Evolutionary conservation across 2,113 vertebrate species (phyloP).

Genomic region (Centropristis striata): DNA sequence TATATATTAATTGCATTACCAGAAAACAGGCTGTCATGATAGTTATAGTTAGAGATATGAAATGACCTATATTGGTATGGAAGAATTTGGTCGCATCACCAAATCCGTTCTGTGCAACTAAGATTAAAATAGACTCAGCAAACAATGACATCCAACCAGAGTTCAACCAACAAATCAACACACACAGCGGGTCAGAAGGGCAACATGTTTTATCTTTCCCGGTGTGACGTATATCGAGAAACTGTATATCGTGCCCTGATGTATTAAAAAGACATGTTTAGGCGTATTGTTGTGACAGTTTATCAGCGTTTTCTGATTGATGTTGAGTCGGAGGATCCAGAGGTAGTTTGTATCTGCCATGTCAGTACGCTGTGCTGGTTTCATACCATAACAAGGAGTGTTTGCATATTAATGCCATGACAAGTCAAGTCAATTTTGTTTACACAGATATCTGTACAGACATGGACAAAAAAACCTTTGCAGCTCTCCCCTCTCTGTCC

Average conservation of each 20-base stretch:
- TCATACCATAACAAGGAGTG: not conserved
- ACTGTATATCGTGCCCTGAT: not conserved
- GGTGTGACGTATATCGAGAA: not conserved
- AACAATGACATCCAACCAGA: not conserved
- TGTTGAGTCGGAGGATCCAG: not conserved
- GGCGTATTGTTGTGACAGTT: not conserved
- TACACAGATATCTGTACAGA: too few relatives aligned
- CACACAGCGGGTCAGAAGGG: not conserved
- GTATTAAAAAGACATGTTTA: not conserved
- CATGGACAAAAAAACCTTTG: too few relatives aligned
- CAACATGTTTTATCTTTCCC: not conserved
- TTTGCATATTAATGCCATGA: not conserved
- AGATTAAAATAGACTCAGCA: slow-evolving; percentile 14
- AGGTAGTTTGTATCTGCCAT: not conserved
- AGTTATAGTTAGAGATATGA: too few relatives aligned
- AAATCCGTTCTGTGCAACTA: not conserved
- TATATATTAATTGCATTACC: too few relatives aligned
- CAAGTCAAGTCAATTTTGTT: not conserved
- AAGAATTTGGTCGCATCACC: too few relatives aligned
- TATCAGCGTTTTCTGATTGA: too few relatives aligned
- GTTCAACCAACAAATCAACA: not conserved
- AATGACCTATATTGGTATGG: too few relatives aligned
- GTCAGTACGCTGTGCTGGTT: not conserved
- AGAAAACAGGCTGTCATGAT: too few relatives aligned
- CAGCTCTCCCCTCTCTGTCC: too few relatives aligned